These are phyloP conservation scores for Manis javanica DNA, from an alignment of 2,797 vertebrate genomes.

Conservation along the genomic window DNA sequence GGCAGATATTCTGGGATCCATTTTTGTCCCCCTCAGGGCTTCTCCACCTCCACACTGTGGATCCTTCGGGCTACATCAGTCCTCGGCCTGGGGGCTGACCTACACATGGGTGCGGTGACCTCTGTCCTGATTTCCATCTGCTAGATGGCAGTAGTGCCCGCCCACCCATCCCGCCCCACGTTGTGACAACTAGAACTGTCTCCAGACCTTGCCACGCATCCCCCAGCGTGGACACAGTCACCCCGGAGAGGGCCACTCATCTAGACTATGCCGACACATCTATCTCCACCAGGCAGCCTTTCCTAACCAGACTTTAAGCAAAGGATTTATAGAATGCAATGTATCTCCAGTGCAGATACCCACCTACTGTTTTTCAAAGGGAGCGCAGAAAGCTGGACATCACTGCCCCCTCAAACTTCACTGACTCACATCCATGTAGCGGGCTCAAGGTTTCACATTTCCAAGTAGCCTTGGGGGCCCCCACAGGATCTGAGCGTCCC, in stretches of 20 bases:
- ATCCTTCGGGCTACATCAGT: neutral
- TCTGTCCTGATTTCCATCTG: neutral
- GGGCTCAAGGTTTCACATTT: neutral
- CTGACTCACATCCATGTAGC: neutral
- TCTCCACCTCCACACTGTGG: neutral
- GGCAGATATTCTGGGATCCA: neutral
- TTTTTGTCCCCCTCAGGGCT: neutral
- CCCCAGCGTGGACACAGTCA: too few relatives aligned
- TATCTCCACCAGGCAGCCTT: neutral
- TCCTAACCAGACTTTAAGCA: neutral
- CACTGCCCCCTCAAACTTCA: neutral
- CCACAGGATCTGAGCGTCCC: neutral
- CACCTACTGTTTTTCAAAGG: neutral
- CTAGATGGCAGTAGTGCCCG: neutral
- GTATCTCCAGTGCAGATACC: neutral
- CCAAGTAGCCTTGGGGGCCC: neutral
- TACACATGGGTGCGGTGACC: neutral
- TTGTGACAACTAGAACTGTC: neutral
- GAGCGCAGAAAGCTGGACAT: neutral
- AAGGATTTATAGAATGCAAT: neutral
- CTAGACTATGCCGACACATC: neutral
- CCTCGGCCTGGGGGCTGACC: neutral
- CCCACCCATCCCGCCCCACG: neutral
- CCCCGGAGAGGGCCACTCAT: neutral
- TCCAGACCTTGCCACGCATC: neutral